Percentiles rank a stretch among this genome's conserved stretches.
Evolutionary conservation across 2,113 vertebrate genomes (phyloP).

Genomic region (Psophia crepitans): DNA sequence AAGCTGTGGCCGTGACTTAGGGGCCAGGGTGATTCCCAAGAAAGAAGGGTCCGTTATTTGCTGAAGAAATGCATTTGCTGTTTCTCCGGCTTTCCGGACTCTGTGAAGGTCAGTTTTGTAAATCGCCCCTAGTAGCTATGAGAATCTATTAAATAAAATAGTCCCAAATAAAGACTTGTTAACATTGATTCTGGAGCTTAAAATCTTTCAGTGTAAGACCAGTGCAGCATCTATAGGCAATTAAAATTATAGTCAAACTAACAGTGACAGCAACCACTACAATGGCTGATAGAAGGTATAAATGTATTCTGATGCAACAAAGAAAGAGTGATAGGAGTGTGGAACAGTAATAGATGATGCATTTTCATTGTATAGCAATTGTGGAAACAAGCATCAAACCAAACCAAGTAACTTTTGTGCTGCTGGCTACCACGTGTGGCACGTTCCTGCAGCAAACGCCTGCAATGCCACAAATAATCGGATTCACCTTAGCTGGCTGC

Average conservation of each 20-base stretch:
- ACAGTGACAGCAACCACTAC: background rate
- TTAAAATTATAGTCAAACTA: conserved; percentile 25
- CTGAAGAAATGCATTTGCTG: background rate
- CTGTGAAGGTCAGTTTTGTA: background rate
- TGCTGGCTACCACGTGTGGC: background rate
- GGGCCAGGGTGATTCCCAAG: background rate
- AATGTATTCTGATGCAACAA: background rate
- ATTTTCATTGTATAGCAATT: background rate
- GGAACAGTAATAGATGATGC: background rate
- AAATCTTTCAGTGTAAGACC: background rate
- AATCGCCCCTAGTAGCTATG: background rate
- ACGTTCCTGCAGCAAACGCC: background rate
- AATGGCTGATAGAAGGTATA: background rate
- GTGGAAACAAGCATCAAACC: background rate
- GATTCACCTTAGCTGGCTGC: background rate
- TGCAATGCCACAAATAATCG: background rate
- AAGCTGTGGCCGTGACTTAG: background rate
- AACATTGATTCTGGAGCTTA: background rate
- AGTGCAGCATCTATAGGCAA: background rate
- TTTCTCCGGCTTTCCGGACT: background rate
- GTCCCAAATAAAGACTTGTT: conserved; percentile 21
- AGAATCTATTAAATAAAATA: conserved; percentile 19
- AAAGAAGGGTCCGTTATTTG: background rate
- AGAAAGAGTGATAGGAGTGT: background rate
- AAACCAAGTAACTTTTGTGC: background rate